These are phyloP conservation scores for Tragopan temminckii DNA, from an alignment of 2,797 vertebrate species.

Conservation along the genomic window DNA sequence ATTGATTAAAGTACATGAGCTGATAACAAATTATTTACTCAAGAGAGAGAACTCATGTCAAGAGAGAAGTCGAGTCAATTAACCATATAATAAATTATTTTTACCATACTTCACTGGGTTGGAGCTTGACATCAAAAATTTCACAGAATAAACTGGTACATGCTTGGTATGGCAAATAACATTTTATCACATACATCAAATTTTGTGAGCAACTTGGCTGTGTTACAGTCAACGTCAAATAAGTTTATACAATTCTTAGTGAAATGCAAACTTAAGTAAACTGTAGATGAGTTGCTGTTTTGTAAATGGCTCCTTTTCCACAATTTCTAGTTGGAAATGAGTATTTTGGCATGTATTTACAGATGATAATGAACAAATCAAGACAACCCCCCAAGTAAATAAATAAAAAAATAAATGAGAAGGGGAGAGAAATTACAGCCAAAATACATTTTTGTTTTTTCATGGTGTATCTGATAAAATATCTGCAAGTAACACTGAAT, in stretches of 20 bases:
- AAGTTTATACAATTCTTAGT: neutral
- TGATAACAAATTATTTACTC: neutral
- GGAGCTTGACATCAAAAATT: neutral
- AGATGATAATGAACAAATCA: neutral
- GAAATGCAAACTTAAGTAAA: neutral
- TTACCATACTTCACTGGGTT: neutral
- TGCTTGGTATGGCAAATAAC: conserved; percentile 71
- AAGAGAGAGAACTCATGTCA: neutral
- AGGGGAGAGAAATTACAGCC: neutral
- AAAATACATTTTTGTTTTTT: conserved; percentile 1
- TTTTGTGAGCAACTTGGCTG: neutral
- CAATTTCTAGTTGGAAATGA: neutral
- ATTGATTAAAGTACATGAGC: neutral
- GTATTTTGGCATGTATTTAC: neutral
- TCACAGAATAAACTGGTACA: conserved; percentile 42
- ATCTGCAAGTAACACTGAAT: conserved; percentile 1
- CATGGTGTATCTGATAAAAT: conserved; percentile 78
- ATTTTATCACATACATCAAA: conserved; percentile 73
- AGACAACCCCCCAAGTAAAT: neutral
- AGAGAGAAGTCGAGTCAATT: neutral
- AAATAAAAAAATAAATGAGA: neutral
- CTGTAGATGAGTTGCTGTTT: neutral
- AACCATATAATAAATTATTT: neutral
- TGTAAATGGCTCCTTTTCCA: neutral
- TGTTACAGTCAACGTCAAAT: neutral